Conservation (phyloP, 2,797 vertebrate genomes). For the Chaetophractus vellerosus region DNA sequence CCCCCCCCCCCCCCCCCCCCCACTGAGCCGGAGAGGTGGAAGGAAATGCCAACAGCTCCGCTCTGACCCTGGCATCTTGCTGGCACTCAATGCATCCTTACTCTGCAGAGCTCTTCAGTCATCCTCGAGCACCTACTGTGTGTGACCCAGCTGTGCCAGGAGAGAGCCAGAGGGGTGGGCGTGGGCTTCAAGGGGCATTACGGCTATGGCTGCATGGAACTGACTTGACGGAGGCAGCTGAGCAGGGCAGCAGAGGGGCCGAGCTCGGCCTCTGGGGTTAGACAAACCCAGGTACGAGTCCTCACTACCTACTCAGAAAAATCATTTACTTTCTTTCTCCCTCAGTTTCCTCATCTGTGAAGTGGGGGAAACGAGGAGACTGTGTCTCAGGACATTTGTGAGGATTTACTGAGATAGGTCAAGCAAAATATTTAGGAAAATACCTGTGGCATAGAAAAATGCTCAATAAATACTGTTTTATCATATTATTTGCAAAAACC, state of each 20-base stretch:
- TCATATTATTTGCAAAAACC: background rate
- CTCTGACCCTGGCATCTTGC: rapidly evolving
- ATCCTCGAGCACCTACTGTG: background rate
- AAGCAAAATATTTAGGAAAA: background rate
- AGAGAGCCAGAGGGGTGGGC: rapidly evolving
- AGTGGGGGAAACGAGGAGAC: background rate
- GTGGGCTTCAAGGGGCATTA: background rate
- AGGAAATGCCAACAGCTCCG: background rate
- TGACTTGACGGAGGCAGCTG: background rate
- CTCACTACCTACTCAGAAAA: background rate
- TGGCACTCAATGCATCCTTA: too few relatives aligned
- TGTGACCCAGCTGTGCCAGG: background rate
- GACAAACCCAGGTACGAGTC: background rate
- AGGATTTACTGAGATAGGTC: background rate
- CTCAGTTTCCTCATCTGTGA: background rate
- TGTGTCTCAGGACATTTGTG: background rate
- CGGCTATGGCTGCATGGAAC: background rate
- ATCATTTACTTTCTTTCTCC: background rate
- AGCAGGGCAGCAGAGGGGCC: background rate
- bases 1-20: too few relatives aligned
- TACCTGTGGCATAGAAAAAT: background rate
- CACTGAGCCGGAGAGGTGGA: rapidly evolving
- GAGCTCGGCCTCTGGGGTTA: background rate
- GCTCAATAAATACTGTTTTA: background rate
- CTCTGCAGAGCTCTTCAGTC: background rate